Conservation (phyloP, 2,113 vertebrate species). For the Lipotes vexillifer region DNA sequence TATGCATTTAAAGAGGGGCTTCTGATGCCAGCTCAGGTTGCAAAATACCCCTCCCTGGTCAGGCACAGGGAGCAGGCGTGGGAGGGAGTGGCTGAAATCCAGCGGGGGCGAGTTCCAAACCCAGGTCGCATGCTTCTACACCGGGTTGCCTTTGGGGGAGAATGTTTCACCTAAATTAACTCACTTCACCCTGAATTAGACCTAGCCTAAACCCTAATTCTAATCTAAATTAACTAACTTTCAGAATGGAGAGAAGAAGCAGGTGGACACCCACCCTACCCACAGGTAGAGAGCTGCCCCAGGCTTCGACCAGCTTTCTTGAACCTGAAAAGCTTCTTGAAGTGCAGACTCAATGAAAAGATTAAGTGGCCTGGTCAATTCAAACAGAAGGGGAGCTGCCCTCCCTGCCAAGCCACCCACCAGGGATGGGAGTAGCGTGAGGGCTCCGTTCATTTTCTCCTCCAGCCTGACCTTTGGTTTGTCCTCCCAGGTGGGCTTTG, state of each 20-base stretch:
- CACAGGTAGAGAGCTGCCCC: background rate
- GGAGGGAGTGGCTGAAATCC: background rate
- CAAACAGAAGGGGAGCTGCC: background rate
- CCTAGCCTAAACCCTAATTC: background rate
- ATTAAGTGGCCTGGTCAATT: background rate
- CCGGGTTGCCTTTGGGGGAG: background rate
- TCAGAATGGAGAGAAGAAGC: background rate
- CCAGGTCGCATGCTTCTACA: background rate
- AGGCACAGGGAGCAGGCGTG: background rate
- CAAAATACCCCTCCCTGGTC: background rate
- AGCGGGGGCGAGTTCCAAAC: background rate
- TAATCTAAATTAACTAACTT: background rate
- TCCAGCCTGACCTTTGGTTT: background rate
- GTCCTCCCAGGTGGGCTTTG: background rate
- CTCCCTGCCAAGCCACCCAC: background rate
- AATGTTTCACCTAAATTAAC: background rate
- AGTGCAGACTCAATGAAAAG: background rate
- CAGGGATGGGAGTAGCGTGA: background rate
- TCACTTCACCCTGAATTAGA: background rate
- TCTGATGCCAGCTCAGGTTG: background rate
- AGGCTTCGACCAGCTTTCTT: background rate
- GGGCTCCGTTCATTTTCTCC: rapidly evolving
- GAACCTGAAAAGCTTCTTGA: background rate
- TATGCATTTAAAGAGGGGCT: background rate
- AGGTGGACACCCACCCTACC: background rate